phyloP scores from a whole-genome alignment of 2,113 vertebrate species.

The Acrocephalus arundinaceus region DNA sequence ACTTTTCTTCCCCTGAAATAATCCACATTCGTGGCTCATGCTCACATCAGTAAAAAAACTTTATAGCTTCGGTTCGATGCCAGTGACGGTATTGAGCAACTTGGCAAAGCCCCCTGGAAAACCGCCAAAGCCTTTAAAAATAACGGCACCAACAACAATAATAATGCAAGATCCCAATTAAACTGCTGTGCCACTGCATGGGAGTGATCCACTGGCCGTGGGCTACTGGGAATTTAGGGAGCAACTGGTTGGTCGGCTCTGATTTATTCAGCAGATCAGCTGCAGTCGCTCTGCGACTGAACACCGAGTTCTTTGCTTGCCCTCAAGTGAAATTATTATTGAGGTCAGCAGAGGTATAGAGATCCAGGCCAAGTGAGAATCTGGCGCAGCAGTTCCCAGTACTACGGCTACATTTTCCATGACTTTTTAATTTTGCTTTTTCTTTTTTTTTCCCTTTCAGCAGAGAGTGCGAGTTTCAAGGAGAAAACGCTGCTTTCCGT shows the following conservation, averaged over 20 bases:
- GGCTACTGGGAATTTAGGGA: not conserved
- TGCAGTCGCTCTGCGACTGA: not conserved
- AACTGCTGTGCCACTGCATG: not conserved
- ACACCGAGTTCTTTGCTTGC: conserved; percentile 45
- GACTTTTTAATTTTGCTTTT: not conserved
- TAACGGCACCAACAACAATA: not conserved
- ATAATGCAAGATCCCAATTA: not conserved
- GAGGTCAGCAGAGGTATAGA: conserved; percentile 55
- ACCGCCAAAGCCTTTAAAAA: not conserved
- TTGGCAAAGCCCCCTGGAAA: not conserved
- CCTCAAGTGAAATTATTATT: conserved; percentile 40
- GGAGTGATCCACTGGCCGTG: not conserved
- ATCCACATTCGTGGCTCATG: not conserved
- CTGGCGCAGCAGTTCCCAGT: conserved; percentile 11
- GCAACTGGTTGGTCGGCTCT: not conserved
- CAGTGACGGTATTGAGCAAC: conserved; percentile 17
- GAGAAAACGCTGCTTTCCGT: not conserved
- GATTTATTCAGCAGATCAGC: conserved; percentile 47
- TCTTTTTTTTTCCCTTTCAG: not conserved
- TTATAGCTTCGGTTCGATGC: not conserved
- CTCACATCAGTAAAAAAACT: not conserved
- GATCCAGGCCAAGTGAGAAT: conserved; percentile 43
- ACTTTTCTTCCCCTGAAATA: not conserved
- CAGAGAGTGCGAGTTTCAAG: not conserved
- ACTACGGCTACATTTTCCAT: conserved; percentile 38